Evolutionary conservation across 1,140 invertebrate genomes (phyloP), one percentile per base, ranked within the genome.

Genomic region (Colletes latitarsis): DNA sequence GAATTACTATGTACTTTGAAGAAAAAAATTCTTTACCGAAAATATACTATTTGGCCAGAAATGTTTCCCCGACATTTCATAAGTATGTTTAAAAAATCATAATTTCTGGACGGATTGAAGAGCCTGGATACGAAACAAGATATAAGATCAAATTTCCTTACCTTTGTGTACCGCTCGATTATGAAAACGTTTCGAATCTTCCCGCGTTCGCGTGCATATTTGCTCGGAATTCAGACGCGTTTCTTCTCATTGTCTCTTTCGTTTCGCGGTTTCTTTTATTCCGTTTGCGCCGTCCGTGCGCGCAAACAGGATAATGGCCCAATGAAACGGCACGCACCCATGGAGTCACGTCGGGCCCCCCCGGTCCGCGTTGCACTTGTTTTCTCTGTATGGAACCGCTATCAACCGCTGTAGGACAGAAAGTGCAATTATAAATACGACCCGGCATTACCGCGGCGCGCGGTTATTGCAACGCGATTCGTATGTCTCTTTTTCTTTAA

Each of bases 371-470:
- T 58, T 69, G 76, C 76, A 80, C 78, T 85, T 86, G 85, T 82
- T 85, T 57, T 85, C 87, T 88, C 77, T 86, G 86, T 89, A 89
- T 86, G 87, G 88, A 82, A 63, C 89, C 89, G 89, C 89, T 86
- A 88, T 90, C 87, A 82, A 72, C 66, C 82, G 81, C 63, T 64
- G 72, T 82, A 53, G 63, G 81, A 85, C 81, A 77, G 89, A 89
- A 84, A 89, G 82, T 80, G 88, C 83, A 89, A 89, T 89, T 89
- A 89, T 89, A 88, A 88, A 89, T 86, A 86, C 80, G 64, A 70
- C 62, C 62, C 78, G 84, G 74, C 78, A 81, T 80, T 69, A 77
- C 55, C 21, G 46, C 30, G 30, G 30, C 66, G 43, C 69, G 49
- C 60, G 63, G 41, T 30, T 58, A 74, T 74, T 52, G 75, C 75